These are phyloP conservation scores for Zele albiditarsus DNA, from an alignment of 2,888 invertebrate species.

Conservation along the genomic window DNA sequence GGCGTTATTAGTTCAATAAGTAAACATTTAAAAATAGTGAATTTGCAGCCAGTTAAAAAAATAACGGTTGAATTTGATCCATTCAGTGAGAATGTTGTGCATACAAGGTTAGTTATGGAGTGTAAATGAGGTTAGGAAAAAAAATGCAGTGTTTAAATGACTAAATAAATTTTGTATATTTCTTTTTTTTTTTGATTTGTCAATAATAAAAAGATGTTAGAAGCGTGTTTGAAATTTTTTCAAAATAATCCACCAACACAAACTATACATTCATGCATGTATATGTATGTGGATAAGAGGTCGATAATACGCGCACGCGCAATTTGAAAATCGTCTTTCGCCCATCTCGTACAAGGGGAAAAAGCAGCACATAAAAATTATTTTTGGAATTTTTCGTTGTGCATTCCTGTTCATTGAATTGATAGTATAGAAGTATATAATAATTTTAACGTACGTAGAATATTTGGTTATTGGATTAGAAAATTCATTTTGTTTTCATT, in stretches of 20 bases:
- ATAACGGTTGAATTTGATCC: conserved; percentile 90
- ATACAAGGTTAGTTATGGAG: conserved; percentile 75
- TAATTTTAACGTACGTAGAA: background rate
- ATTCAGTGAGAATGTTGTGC: conserved; percentile 81
- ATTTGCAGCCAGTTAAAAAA: conserved; percentile 85
- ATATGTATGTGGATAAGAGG: conserved; percentile 43
- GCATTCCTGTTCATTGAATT: background rate
- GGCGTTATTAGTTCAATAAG: conserved; percentile 83
- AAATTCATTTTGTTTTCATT: conserved; percentile 16
- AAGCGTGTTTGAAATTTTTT: background rate
- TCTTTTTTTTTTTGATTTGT: no score
- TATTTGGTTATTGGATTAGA: background rate
- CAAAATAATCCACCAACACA: background rate
- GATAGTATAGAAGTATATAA: background rate
- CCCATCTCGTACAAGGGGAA: background rate
- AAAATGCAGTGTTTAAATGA: background rate
- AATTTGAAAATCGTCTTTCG: conserved; percentile 16
- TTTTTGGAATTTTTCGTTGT: background rate
- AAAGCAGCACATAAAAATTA: background rate
- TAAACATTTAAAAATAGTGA: conserved; percentile 82
- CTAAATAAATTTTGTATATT: no score
- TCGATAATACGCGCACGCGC: conserved; percentile 62
- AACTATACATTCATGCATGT: background rate
- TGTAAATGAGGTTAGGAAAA: background rate
- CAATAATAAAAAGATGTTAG: background rate